phyloP scores from a whole-genome alignment of 2,113 vertebrate species.

The Xiphophorus maculatus region DNA sequence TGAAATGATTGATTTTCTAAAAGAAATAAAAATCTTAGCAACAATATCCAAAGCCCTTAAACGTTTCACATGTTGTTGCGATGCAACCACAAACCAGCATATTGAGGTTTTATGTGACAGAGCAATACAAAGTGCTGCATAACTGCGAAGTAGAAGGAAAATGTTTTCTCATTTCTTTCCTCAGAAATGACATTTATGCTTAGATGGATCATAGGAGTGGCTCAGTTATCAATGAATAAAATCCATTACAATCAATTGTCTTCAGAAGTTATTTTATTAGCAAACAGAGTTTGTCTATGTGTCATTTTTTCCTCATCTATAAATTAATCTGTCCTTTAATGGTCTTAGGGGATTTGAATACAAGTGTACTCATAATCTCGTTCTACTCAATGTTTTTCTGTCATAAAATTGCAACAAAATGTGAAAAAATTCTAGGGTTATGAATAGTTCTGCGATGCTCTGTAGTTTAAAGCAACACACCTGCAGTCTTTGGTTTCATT shows the following conservation, averaged over 20 bases:
- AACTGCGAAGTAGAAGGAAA: not conserved
- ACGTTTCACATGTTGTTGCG: not conserved
- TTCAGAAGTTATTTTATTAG: not conserved
- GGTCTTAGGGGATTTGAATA: too few relatives aligned
- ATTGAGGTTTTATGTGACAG: not conserved
- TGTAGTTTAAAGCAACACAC: slow-evolving; percentile 26
- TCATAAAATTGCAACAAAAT: not conserved
- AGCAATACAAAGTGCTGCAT: not conserved
- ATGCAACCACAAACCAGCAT: not conserved
- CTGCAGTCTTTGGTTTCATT: slow-evolving; percentile 83
- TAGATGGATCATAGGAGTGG: too few relatives aligned
- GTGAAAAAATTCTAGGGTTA: not conserved
- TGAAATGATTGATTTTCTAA: not conserved
- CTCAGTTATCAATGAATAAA: not conserved
- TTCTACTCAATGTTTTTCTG: not conserved
- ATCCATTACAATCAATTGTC: not conserved
- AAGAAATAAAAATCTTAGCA: not conserved
- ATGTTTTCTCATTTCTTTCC: not conserved
- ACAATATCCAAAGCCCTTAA: not conserved
- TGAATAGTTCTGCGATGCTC: not conserved
- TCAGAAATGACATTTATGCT: not conserved
- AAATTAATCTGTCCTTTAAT: not conserved
- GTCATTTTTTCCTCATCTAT: not conserved
- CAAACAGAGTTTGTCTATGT: too few relatives aligned
- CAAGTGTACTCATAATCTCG: too few relatives aligned